Percentiles rank a stretch among this genome's conserved stretches.
phyloP scores from a whole-genome alignment of 1,140 invertebrate genomes.

The Drosophila sp. region DNA sequence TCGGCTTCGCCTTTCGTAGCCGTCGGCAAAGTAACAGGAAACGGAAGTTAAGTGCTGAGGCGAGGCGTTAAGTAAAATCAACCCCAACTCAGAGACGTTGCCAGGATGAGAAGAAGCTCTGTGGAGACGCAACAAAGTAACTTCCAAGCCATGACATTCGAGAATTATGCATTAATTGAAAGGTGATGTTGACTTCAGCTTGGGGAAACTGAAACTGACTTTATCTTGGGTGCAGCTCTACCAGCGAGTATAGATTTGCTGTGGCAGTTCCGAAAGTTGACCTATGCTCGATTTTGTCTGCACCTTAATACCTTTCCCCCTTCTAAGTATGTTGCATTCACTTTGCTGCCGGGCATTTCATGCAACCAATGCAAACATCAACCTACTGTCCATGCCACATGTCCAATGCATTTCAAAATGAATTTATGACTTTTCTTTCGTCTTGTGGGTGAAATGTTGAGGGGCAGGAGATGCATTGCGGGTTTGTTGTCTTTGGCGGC shows the following conservation, averaged over 20 bases:
- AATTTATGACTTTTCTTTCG: constrained; percentile 82
- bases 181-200: constrained; percentile 47
- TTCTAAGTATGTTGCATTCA: constrained; percentile 22
- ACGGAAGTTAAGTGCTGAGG: constrained; percentile 84
- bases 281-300: constrained; percentile 1
- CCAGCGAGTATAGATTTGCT: constrained; percentile 31
- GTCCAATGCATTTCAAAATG: constrained; percentile 81
- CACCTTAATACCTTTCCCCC: constrained; percentile 2
- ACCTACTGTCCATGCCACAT: constrained; percentile 12
- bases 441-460: constrained; percentile 12
- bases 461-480: not conserved
- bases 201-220: constrained; percentile 36
- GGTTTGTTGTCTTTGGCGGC: constrained; percentile 27
- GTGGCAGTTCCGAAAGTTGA: constrained; percentile 45
- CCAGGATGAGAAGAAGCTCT: not conserved
- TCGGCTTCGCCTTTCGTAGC: constrained; percentile 12
- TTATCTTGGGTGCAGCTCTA: constrained; percentile 36
- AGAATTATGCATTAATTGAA: constrained; percentile 82
- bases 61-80: constrained; percentile 82
- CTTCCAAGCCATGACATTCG: constrained; percentile 62
- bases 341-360: constrained; percentile 58
- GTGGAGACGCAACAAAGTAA: constrained; percentile 65
- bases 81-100: constrained; percentile 36
- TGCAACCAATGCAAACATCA: constrained; percentile 40
- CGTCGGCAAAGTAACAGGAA: constrained; percentile 66